Evolutionary conservation across 2,797 vertebrate species (phyloP).

Genomic region (Rhinichthys osculus): DNA sequence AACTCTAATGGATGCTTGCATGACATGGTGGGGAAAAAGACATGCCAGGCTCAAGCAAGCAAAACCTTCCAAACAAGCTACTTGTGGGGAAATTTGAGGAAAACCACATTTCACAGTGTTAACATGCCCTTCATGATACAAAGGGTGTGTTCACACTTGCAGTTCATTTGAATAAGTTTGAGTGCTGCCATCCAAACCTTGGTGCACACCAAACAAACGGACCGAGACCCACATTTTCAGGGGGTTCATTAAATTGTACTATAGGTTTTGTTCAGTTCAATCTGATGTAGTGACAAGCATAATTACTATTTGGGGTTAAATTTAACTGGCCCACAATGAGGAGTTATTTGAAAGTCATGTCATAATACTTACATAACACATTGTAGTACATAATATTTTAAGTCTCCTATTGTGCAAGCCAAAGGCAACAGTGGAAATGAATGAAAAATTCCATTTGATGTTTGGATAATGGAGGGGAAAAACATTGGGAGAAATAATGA

Average conservation of each 20-base stretch:
- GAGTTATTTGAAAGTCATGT: not conserved
- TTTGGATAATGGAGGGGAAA: not conserved
- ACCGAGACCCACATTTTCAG: not conserved
- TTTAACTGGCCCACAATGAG: not conserved
- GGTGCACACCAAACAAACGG: not conserved
- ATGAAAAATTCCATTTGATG: not conserved
- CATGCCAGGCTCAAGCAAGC: not conserved
- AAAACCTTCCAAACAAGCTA: not conserved
- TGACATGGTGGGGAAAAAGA: not conserved
- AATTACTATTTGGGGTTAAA: not conserved
- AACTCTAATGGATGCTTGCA: constrained; percentile 3
- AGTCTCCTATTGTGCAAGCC: not conserved
- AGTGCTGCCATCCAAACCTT: not conserved
- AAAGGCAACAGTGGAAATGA: not conserved
- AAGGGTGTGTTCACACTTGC: not conserved
- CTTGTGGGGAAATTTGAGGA: not conserved
- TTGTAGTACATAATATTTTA: not conserved
- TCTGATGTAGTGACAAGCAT: not conserved
- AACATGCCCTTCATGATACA: not conserved
- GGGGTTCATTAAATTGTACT: not conserved
- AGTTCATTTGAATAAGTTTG: not conserved
- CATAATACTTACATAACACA: not conserved
- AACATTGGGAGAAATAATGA: not conserved
- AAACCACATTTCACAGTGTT: not conserved
- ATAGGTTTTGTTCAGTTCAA: not conserved